phyloP scores from a whole-genome alignment of 2,888 invertebrate species.

The Sphaeridia pumilis region DNA sequence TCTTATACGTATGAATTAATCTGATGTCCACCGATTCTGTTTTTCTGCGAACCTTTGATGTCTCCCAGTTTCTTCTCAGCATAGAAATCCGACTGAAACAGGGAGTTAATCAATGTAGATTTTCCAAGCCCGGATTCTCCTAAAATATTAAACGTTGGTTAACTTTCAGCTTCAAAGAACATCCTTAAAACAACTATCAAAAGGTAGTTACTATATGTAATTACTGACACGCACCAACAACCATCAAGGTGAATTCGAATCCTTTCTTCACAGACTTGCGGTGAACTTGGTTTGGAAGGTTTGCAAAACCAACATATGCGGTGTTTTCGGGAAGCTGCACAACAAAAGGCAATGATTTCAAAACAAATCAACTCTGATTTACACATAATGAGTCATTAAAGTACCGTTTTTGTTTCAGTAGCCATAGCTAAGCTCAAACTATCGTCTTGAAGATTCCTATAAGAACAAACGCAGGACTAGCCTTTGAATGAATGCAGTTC shows the following conservation, averaged over 20 bases:
- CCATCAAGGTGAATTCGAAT: constrained; percentile 95
- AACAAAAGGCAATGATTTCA: no score
- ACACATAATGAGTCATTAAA: no score
- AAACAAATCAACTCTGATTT: no score
- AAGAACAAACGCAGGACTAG: no score
- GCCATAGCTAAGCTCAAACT: no score
- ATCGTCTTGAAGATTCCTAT: no score
- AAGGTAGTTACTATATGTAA: not conserved
- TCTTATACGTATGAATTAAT: not conserved
- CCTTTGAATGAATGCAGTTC: no score
- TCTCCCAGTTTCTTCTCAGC: constrained; percentile 55
- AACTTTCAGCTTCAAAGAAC: not conserved
- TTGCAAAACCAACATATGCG: constrained; percentile 77
- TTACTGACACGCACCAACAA: constrained; percentile 51
- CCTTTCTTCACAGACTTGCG: constrained; percentile 95
- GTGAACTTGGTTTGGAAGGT: constrained; percentile 92
- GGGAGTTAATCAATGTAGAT: constrained; percentile 86
- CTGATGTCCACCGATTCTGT: no score
- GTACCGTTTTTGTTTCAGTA: no score
- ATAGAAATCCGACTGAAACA: constrained; percentile 89
- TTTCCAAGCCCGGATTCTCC: constrained; percentile 82
- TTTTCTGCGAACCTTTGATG: constrained; percentile 27
- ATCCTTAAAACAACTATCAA: not conserved
- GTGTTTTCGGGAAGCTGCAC: no score
- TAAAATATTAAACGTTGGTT: constrained; percentile 25